Percentiles rank a stretch among this genome's conserved stretches.
Conservation (phyloP, 2,797 vertebrate species). For the Lacerta bilineata region DNA sequence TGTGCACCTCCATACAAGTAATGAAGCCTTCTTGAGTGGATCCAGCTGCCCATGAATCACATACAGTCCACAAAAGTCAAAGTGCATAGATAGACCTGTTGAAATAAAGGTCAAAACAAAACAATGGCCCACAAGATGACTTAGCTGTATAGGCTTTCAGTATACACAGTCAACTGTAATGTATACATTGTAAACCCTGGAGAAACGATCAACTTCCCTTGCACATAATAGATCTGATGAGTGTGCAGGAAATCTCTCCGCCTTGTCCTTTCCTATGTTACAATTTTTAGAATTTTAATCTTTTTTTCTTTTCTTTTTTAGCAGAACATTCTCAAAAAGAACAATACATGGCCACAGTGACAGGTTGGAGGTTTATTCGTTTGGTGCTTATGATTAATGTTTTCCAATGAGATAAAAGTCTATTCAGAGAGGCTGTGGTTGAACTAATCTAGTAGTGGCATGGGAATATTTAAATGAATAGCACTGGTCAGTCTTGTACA, state of each 20-base stretch:
- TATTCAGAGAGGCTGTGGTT: background rate
- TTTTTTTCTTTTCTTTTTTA: constrained; percentile 16
- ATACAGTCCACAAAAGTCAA: constrained; percentile 33
- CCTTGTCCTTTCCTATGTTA: constrained; percentile 63
- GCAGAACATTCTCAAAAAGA: constrained; percentile 13
- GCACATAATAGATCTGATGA: constrained; percentile 56
- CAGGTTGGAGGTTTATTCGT: background rate
- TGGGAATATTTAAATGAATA: background rate
- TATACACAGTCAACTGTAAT: background rate
- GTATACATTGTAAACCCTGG: constrained; percentile 22
- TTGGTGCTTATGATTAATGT: background rate
- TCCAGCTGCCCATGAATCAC: background rate
- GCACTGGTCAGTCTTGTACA: background rate
- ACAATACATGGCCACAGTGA: background rate
- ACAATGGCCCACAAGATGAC: constrained; percentile 9
- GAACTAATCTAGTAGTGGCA: background rate
- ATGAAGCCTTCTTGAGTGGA: background rate
- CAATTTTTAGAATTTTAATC: constrained; percentile 6
- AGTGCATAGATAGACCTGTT: constrained; percentile 48
- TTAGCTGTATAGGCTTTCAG: background rate
- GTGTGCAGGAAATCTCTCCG: constrained; percentile 75
- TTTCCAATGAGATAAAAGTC: background rate
- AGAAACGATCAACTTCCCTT: constrained; percentile 57
- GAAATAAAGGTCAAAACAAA: constrained; percentile 57
- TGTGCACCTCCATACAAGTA: background rate